Conservation (phyloP, 2,113 vertebrate genomes). For the Lepus americanus region DNA sequence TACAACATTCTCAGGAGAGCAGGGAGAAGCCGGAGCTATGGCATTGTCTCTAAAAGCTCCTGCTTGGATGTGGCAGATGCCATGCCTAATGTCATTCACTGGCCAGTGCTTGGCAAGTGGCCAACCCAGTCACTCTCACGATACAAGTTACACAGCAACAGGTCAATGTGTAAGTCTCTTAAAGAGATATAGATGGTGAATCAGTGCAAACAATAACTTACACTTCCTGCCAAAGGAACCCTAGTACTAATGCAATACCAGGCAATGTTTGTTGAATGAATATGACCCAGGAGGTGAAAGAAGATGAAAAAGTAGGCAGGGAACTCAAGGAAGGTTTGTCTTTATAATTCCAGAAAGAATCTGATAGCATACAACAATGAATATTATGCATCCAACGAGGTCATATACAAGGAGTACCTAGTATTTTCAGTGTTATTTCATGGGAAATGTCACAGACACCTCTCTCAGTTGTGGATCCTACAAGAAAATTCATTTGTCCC, state of each 20-base stretch:
- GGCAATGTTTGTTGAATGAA: background rate
- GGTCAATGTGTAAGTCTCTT: background rate
- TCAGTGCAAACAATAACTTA: background rate
- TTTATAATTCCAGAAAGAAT: background rate
- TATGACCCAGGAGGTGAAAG: background rate
- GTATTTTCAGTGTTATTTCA: background rate
- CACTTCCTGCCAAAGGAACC: background rate
- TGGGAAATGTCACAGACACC: background rate
- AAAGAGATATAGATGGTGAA: background rate
- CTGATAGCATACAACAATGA: background rate
- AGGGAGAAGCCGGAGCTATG: background rate
- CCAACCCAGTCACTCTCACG: background rate
- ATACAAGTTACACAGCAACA: background rate
- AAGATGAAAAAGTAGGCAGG: background rate
- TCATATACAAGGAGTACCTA: background rate
- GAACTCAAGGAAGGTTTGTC: background rate
- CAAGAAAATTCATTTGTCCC: constrained; percentile 11
- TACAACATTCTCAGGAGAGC: background rate
- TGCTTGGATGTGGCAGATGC: background rate
- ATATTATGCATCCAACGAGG: background rate
- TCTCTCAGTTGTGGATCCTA: background rate
- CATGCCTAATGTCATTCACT: background rate
- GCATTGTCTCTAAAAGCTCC: background rate
- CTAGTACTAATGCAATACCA: background rate
- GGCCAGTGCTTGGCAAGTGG: background rate